phyloP scores from a whole-genome alignment of 1,140 invertebrate species.

The Cydia strobilella region DNA sequence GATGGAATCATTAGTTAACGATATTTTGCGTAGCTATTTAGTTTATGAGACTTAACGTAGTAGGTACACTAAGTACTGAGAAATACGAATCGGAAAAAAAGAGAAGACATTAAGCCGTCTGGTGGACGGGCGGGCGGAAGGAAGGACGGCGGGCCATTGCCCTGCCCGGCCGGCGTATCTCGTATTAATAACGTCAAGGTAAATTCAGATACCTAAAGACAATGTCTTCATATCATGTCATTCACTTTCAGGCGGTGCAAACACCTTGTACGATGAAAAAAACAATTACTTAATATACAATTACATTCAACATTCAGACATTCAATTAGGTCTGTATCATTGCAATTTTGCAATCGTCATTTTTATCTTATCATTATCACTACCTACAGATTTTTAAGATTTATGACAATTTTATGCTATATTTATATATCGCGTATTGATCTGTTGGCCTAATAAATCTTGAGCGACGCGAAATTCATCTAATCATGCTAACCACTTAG shows the following conservation, averaged over 20 bases:
- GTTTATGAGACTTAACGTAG: background rate
- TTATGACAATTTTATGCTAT: background rate
- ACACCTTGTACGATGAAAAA: background rate
- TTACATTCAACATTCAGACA: background rate
- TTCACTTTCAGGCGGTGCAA: constrained; percentile 13
- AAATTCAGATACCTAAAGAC: constrained; percentile 2
- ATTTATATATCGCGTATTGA: background rate
- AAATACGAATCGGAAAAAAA: constrained; percentile 8
- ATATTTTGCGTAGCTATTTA: background rate
- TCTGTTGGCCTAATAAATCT: background rate
- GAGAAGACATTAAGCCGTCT: background rate
- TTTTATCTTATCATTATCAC: background rate
- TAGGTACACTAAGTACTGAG: too few species aligned
- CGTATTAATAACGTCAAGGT: constrained; percentile 29
- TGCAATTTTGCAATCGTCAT: background rate
- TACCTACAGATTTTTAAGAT: background rate
- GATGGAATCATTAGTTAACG: background rate
- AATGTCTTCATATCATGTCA: constrained; percentile 16
- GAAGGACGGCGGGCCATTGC: constrained; percentile 67
- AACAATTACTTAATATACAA: background rate
- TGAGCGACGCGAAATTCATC: too few species aligned
- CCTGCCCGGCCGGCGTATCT: constrained; percentile 38
- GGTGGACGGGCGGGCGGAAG: constrained; percentile 43
- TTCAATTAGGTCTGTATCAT: background rate
- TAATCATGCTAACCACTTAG: too few species aligned